Conservation (phyloP, 1,140 invertebrate genomes). For the Galendromus occidentalis region DNA sequence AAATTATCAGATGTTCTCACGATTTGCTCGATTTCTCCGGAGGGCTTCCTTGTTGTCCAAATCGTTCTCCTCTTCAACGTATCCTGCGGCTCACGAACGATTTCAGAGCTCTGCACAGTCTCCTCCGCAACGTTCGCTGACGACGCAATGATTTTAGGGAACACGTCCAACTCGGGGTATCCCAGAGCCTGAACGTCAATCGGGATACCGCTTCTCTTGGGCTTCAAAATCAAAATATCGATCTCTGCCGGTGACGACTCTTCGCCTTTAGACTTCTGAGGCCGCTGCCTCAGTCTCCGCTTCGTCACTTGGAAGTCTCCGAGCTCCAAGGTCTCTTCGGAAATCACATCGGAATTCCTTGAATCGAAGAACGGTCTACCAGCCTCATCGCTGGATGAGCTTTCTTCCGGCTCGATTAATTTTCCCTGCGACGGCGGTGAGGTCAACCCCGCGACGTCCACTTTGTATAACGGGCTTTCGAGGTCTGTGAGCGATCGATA, state of each 20-base stretch:
- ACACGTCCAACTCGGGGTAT: conserved; percentile 4
- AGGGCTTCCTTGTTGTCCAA: not conserved
- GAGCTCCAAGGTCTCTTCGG: not conserved
- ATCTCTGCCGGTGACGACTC: not conserved
- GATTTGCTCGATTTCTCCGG: not conserved
- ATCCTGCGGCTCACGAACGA: too few relatives aligned
- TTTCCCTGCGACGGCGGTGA: too few relatives aligned
- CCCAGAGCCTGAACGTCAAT: not conserved
- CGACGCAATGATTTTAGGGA: not conserved
- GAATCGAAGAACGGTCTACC: too few relatives aligned
- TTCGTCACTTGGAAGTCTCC: not conserved
- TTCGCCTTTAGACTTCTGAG: not conserved
- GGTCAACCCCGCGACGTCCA: too few relatives aligned
- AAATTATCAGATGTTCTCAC: not conserved
- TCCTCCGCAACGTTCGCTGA: too few relatives aligned
- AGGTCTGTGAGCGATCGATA: too few relatives aligned
- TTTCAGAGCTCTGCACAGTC: too few relatives aligned
- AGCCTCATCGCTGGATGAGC: too few relatives aligned
- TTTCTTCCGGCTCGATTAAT: too few relatives aligned
- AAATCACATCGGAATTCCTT: too few relatives aligned
- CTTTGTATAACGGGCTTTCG: too few relatives aligned
- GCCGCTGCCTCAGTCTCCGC: not conserved
- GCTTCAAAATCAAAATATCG: not conserved
- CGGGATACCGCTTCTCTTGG: not conserved
- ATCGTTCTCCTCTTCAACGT: not conserved